phyloP scores from a whole-genome alignment of 2,797 vertebrate genomes.

The Kryptolebias ocellatus region DNA sequence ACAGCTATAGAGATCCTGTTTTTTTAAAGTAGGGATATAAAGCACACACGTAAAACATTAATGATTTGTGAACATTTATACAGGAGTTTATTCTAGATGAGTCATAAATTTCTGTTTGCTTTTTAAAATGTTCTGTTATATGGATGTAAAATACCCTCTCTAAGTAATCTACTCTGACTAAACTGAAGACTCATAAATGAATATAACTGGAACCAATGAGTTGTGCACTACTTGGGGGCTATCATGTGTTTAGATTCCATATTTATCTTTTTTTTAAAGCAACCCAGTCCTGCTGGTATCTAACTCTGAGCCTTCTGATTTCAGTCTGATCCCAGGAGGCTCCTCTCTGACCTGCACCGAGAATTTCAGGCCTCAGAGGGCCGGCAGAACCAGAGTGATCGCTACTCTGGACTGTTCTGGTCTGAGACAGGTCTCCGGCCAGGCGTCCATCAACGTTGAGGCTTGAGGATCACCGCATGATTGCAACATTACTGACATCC shows the following conservation, averaged over 20 bases:
- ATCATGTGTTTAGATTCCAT: not conserved
- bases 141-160: too few relatives aligned
- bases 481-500: not conserved
- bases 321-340: constrained; percentile 60
- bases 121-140: too few relatives aligned
- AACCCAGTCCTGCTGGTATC: not conserved
- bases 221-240: not conserved
- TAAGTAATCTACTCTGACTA: too few relatives aligned
- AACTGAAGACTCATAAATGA: too few relatives aligned
- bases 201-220: not conserved
- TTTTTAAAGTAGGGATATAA: too few relatives aligned
- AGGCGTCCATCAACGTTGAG: constrained; percentile 37
- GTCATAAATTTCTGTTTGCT: too few relatives aligned
- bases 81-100: too few relatives aligned
- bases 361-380: constrained; percentile 72
- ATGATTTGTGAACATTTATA: too few relatives aligned
- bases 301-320: not conserved
- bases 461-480: constrained; percentile 43
- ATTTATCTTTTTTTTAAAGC: not conserved
- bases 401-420: constrained; percentile 85
- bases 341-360: constrained; percentile 66
- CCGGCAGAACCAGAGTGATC: constrained; percentile 83
- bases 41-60: too few relatives aligned
- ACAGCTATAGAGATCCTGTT: too few relatives aligned
- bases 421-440: constrained; percentile 74